Percentiles rank a stretch among this genome's conserved stretches.
Conservation (phyloP, 2,888 invertebrate genomes). For the Sceliomorpha sp. region DNA sequence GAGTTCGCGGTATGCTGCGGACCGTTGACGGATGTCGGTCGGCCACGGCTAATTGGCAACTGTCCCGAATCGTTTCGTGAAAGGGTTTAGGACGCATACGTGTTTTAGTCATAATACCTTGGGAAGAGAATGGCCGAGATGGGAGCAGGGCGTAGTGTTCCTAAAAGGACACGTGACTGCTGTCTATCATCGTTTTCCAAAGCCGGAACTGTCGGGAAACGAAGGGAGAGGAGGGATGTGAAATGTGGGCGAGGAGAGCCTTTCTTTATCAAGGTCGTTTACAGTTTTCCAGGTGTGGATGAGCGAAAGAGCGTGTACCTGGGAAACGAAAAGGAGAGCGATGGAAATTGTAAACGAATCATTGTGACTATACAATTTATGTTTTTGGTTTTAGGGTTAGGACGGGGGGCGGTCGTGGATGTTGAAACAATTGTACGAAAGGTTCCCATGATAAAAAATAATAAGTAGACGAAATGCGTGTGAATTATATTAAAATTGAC, state of each 20-base stretch:
- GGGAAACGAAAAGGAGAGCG: too few species aligned
- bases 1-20: constrained; percentile 18
- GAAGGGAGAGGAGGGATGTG: constrained; percentile 15
- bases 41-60: constrained; percentile 48
- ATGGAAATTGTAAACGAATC: too few species aligned
- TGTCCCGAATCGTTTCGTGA: constrained; percentile 46
- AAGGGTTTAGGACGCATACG: constrained; percentile 31
- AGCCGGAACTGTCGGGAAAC: constrained; percentile 20
- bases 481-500: too few species aligned
- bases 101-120: constrained; percentile 37
- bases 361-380: too few species aligned
- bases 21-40: constrained; percentile 44
- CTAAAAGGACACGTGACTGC: constrained; percentile 42
- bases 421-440: too few species aligned
- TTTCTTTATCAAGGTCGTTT: constrained; percentile 14
- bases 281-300: constrained; percentile 28
- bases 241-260: neutral
- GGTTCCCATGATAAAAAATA: too few species aligned
- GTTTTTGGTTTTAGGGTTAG: too few species aligned
- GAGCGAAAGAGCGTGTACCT: constrained; percentile 23
- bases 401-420: too few species aligned
- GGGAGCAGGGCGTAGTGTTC: neutral
- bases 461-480: too few species aligned
- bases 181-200: constrained; percentile 46
- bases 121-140: constrained; percentile 20